These are phyloP conservation scores for Bubo bubo DNA, from an alignment of 2,113 vertebrate species.

Conservation along the genomic window DNA sequence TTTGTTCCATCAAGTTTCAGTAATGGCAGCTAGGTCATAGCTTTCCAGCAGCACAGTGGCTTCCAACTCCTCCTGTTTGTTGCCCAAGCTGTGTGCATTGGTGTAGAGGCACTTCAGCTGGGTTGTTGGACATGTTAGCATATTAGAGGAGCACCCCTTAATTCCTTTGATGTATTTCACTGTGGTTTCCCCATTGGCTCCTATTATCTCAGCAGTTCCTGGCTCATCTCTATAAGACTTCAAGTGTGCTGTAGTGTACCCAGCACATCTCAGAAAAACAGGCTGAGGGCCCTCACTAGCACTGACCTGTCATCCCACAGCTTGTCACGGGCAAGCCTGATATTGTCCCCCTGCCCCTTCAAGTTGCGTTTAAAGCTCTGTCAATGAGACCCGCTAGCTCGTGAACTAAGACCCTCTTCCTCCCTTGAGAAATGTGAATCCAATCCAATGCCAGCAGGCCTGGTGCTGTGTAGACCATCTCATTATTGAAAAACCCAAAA, in stretches of 20 bases:
- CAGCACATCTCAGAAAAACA: background rate
- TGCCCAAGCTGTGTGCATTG: background rate
- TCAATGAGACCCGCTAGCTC: accelerated
- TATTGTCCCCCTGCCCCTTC: background rate
- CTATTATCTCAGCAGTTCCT: background rate
- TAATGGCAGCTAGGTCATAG: background rate
- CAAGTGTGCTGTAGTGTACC: background rate
- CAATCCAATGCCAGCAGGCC: background rate
- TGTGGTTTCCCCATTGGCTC: background rate
- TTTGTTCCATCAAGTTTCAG: background rate
- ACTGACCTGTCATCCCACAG: background rate
- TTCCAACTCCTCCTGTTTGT: background rate
- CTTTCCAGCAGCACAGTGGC: background rate
- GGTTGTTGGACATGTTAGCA: accelerated
- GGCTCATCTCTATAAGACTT: background rate
- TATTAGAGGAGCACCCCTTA: background rate
- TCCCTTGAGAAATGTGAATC: background rate
- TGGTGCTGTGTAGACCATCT: background rate
- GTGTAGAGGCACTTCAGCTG: background rate
- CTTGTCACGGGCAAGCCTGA: background rate
- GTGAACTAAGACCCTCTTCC: too few species aligned
- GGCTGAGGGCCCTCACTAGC: background rate
- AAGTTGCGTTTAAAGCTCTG: background rate
- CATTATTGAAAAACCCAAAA: background rate
- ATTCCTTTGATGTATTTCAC: background rate